Evolutionary conservation across 1,140 invertebrate species (phyloP).

Genomic region (Drosophila santomea): DNA sequence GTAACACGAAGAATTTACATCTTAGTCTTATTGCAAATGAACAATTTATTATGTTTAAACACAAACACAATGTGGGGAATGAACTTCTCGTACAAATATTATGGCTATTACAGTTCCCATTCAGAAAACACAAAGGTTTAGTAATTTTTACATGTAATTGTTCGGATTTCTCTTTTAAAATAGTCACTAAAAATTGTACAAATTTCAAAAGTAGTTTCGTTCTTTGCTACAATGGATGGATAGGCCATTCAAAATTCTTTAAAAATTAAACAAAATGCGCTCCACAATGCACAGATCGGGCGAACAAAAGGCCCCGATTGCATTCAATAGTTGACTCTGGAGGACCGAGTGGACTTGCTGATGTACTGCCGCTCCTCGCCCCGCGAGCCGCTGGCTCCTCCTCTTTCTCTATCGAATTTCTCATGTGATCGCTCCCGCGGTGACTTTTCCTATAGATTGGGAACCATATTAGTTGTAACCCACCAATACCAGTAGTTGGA

Average conservation of each 20-base stretch:
- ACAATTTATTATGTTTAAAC: slow-evolving; percentile 17
- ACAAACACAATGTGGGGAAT: not conserved
- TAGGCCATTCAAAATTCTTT: slow-evolving; percentile 26
- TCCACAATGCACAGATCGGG: slow-evolving; percentile 24
- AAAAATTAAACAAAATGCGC: slow-evolving; percentile 60
- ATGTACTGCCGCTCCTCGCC: slow-evolving; percentile 78
- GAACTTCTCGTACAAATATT: not conserved
- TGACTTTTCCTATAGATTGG: slow-evolving; percentile 66
- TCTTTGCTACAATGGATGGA: slow-evolving; percentile 2
- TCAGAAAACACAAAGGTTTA: not conserved
- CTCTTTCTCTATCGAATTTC: slow-evolving; percentile 74
- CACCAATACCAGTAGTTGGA: no score
- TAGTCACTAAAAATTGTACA: slow-evolving; percentile 63
- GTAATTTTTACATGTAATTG: slow-evolving; percentile 39
- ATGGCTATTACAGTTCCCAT: slow-evolving; percentile 6
- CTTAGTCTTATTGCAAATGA: not conserved
- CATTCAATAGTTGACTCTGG: slow-evolving; percentile 73
- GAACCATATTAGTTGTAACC: not conserved
- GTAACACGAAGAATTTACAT: not conserved
- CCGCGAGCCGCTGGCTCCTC: slow-evolving; percentile 52
- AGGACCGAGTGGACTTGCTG: slow-evolving; percentile 73
- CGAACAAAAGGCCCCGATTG: slow-evolving; percentile 3
- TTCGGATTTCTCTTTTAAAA: slow-evolving; percentile 34
- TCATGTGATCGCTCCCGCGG: slow-evolving; percentile 81
- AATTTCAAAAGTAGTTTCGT: slow-evolving; percentile 40